These are phyloP conservation scores for Daubentonia madagascariensis DNA, from an alignment of 2,113 vertebrate species.

Conservation along the genomic window DNA sequence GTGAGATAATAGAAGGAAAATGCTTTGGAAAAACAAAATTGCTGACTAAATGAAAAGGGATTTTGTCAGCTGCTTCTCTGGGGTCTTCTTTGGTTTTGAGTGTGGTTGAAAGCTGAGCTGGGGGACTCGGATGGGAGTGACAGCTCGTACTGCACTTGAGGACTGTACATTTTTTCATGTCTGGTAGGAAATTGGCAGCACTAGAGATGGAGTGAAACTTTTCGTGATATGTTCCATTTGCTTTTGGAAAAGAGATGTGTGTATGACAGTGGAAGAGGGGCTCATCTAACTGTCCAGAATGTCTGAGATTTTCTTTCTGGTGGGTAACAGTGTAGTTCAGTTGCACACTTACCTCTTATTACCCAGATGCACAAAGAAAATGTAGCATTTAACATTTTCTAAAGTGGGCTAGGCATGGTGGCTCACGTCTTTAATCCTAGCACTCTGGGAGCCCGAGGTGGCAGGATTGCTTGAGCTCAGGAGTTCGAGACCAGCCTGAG, in stretches of 20 bases:
- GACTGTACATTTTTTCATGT: constrained; percentile 39
- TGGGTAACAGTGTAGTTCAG: neutral
- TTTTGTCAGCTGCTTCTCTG: constrained; percentile 42
- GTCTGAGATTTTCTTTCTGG: neutral
- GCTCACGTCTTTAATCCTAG: no score
- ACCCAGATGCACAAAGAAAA: neutral
- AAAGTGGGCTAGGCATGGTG: neutral
- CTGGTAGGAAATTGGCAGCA: constrained; percentile 52
- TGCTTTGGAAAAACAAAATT: constrained; percentile 37
- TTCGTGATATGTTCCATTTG: constrained; percentile 64
- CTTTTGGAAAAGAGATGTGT: constrained; percentile 21
- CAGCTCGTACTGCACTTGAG: neutral
- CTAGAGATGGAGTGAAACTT: constrained; percentile 42
- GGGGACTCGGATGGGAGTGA: constrained; percentile 33
- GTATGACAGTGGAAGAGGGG: neutral
- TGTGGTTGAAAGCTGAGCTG: constrained; percentile 66
- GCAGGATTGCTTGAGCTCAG: no score
- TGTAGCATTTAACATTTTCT: neutral
- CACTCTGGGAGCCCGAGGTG: no score
- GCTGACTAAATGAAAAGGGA: constrained; percentile 28
- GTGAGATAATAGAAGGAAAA: constrained; percentile 11
- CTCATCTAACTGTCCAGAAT: neutral
- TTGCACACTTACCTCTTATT: neutral
- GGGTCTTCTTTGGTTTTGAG: constrained; percentile 33
- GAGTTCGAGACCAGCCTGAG: no score